Conservation (phyloP, 92 coral and sea anemone species). For the Diadumene lineata region DNA sequence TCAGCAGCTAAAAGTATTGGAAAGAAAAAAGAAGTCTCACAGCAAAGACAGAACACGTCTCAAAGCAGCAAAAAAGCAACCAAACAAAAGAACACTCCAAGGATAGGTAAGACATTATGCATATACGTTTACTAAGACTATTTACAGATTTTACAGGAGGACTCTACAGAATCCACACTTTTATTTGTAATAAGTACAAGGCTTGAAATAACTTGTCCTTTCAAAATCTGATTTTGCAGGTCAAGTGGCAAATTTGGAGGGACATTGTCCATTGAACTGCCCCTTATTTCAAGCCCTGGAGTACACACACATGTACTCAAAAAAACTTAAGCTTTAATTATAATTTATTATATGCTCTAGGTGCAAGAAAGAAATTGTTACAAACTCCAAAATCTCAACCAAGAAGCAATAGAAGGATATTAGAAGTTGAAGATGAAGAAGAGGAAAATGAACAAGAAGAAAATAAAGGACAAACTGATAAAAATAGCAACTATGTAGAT, state of each 20-base stretch:
- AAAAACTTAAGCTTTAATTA: too few relatives aligned
- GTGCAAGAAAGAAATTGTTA: background rate
- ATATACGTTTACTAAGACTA: background rate
- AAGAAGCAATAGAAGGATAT: background rate
- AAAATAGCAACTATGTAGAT: background rate
- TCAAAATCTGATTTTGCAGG: too few relatives aligned
- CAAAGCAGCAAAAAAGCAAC: background rate
- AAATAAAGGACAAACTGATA: background rate
- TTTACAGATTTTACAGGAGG: too few relatives aligned
- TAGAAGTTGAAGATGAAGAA: background rate
- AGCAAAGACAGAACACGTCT: background rate
- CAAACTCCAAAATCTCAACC: background rate
- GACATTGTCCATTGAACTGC: too few relatives aligned
- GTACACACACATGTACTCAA: too few relatives aligned
- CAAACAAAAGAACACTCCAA: background rate
- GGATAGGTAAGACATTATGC: conserved; percentile 2
- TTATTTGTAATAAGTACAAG: too few relatives aligned
- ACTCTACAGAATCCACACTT: too few relatives aligned
- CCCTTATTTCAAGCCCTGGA: too few relatives aligned
- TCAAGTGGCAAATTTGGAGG: too few relatives aligned
- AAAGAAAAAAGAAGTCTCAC: background rate
- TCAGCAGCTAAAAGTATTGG: conserved; percentile 23
- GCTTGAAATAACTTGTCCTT: too few relatives aligned
- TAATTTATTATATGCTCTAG: background rate
- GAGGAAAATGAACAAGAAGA: background rate